phyloP scores from a whole-genome alignment of 2,113 vertebrate genomes.

The Oryzias melastigma region DNA sequence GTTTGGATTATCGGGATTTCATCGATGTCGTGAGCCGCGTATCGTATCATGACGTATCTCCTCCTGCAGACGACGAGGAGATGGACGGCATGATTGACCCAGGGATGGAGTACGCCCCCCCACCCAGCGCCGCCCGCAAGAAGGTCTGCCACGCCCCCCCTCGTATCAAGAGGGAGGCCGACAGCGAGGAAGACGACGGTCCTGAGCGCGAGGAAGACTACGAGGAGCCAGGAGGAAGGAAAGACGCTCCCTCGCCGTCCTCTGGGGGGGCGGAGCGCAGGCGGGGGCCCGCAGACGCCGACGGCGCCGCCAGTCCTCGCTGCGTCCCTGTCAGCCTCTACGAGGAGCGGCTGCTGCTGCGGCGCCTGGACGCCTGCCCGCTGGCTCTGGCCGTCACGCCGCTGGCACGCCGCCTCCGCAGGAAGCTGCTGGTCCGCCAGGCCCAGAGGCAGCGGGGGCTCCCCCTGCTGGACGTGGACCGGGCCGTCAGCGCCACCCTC shows the following conservation, averaged over 20 bases:
- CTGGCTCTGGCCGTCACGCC: slow-evolving; percentile 86
- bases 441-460: slow-evolving; percentile 89
- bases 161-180: slow-evolving; percentile 91
- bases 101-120: slow-evolving; percentile 89
- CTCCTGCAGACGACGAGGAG: slow-evolving; percentile 89
- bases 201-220: slow-evolving; percentile 76
- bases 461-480: slow-evolving; percentile 90
- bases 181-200: slow-evolving; percentile 89
- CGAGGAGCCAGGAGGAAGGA: slow-evolving; percentile 33
- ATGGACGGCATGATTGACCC: slow-evolving; percentile 94
- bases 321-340: slow-evolving; percentile 83
- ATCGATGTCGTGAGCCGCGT: no score
- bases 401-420: slow-evolving; percentile 85
- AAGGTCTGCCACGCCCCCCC: slow-evolving; percentile 80
- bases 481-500: slow-evolving; percentile 85
- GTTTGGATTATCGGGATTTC: no score
- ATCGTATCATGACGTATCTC: no score
- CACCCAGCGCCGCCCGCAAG: slow-evolving; percentile 78
- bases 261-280: slow-evolving; percentile 61
- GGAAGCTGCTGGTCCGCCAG: slow-evolving; percentile 90
- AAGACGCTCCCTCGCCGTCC: slow-evolving; percentile 25
- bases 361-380: slow-evolving; percentile 86
- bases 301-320: slow-evolving; percentile 30
- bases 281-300: neutral
- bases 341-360: slow-evolving; percentile 88